Base-by-base conservation (phyloP, 2,113 vertebrate species). In the Paedocypris sp. region DNA sequence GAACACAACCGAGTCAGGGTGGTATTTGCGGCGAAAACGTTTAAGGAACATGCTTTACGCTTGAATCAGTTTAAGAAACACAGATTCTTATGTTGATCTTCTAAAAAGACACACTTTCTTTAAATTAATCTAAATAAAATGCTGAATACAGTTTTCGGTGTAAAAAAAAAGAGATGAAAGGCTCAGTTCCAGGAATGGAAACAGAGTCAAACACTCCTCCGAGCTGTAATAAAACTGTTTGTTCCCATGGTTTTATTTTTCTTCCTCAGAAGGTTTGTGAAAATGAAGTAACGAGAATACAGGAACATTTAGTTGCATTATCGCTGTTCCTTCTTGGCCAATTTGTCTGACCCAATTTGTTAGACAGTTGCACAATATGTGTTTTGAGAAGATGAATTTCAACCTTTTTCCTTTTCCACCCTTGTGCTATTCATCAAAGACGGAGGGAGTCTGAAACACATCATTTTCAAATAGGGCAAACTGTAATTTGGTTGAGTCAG, bases 401-500 rank as follows among this genome's bases (percentile, higher is more conserved):
- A 11, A 20, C 19, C 23, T 20, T 7, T 4, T 12, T 16, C 28
- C 39, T 18, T 22, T 18, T 54, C 35, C n/a, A 15, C 19, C 20
- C 32, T 38, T 23, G 12, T 53, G 20, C n/a, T 56, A 10, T 22
- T 56, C 8, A 39, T 49, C 45, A 41, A 28, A 25, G 11, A 36
- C 4, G 45, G 32, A 20, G 32, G 31, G 19, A 39, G 32, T 28
- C 11, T 16, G 41, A 9, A 51, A 28, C 47, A 42, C 4, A 32
- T 32, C 1, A 29, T 61, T 39, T 26, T 41, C 15, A 29, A 28
- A 4, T 36, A 23, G 13, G n/a, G 6, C 10, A 1, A 42, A 13
- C 23, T 56, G 51, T 54, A 39, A 56, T 41, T 41, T n/a, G n/a
- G n/a, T n/a, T n/a, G n/a, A n/a, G n/a, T n/a, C n/a, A 26, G 1